Evolutionary conservation across 2,888 invertebrate genomes (phyloP).

Genomic region (Melanostoma scalare): DNA sequence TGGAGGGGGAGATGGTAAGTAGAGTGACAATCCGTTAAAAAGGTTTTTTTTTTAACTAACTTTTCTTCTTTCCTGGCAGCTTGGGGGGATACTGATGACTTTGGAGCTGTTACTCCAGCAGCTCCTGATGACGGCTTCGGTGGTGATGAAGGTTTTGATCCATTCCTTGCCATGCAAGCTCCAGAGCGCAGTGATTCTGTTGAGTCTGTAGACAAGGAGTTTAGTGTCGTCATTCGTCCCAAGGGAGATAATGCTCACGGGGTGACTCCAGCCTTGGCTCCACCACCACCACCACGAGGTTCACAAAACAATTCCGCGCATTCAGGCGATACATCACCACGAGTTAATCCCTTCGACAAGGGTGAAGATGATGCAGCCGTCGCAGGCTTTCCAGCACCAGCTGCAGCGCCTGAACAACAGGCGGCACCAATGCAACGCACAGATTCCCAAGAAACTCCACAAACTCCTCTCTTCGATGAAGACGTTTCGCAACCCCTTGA

Average conservation of each 20-base stretch:
- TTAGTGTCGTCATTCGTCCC: slow-evolving; percentile 89
- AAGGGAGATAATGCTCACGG: slow-evolving; percentile 83
- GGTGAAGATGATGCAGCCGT: slow-evolving; percentile 79
- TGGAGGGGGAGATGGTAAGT: slow-evolving; percentile 79
- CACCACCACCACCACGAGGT: slow-evolving; percentile 83
- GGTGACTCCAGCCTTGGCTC: slow-evolving; percentile 89
- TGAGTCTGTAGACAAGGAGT: slow-evolving; percentile 90
- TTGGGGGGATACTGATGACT: slow-evolving; percentile 80
- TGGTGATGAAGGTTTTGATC: slow-evolving; percentile 89
- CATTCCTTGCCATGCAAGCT: slow-evolving; percentile 90
- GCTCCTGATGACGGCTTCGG: slow-evolving; percentile 84
- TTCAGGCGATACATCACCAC: slow-evolving; percentile 85
- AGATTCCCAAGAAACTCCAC: slow-evolving; percentile 90
- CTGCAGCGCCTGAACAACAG: slow-evolving; percentile 65
- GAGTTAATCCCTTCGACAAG: slow-evolving; percentile 90
- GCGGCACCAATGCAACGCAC: slow-evolving; percentile 81
- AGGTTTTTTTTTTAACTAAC: not conserved
- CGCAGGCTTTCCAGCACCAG: slow-evolving; percentile 78
- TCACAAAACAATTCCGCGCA: slow-evolving; percentile 76
- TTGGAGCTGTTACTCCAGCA: slow-evolving; percentile 77
- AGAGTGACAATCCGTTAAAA: too few relatives aligned
- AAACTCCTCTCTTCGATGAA: slow-evolving; percentile 96
- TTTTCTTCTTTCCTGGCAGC: slow-evolving; percentile 74
- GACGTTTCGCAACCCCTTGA: slow-evolving; percentile 95
- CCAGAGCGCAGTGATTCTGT: slow-evolving; percentile 86